Evolutionary conservation across 2,113 vertebrate genomes (phyloP).

Genomic region (Zosterops borbonicus): DNA sequence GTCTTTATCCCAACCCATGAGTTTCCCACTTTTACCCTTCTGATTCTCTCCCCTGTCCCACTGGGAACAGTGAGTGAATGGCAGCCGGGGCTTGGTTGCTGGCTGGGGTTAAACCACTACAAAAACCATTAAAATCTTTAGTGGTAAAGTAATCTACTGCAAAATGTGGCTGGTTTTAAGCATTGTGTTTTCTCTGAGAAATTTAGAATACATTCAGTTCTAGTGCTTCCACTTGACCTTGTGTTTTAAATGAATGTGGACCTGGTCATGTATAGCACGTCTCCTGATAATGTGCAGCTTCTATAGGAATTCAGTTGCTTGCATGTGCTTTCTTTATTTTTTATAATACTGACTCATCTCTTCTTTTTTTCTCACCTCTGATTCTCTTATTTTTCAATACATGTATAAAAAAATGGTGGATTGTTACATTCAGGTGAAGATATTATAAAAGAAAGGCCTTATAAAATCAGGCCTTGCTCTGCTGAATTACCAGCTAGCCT

Average conservation of each 20-base stretch:
- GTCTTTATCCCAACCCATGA: not conserved
- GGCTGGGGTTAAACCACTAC: not conserved
- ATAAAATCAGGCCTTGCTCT: not conserved
- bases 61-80: not conserved
- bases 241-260: not conserved
- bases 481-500: not conserved
- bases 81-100: not conserved
- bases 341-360: not conserved
- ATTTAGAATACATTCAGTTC: not conserved
- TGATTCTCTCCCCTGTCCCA: not conserved
- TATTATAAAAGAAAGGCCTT: not conserved
- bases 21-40: not conserved
- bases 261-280: not conserved
- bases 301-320: not conserved
- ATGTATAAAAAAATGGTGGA: not conserved
- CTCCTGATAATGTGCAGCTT: not conserved
- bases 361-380: not conserved
- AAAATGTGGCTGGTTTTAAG: not conserved
- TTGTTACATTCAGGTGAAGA: not conserved
- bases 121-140: not conserved
- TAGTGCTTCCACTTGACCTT: not conserved
- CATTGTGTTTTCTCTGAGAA: not conserved
- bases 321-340: not conserved
- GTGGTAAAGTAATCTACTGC: not conserved
- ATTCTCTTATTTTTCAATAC: not conserved